These are phyloP conservation scores for Drosophila albomicans DNA, from an alignment of 1,140 invertebrate species.

Conservation along the genomic window DNA sequence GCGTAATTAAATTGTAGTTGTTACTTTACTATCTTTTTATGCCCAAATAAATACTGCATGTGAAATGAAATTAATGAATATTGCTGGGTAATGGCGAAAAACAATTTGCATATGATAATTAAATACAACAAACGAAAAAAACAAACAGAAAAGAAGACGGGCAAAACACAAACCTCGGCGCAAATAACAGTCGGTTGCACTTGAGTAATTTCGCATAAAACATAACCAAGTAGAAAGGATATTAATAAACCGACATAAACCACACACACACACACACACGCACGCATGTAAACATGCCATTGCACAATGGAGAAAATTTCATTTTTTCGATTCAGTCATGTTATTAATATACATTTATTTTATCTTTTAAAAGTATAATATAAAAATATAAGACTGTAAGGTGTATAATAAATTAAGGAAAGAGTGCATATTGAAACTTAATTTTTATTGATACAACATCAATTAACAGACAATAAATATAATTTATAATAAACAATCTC, in stretches of 20 bases:
- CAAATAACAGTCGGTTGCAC: constrained; percentile 80
- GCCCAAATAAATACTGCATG: constrained; percentile 72
- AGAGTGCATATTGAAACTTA: too few relatives aligned
- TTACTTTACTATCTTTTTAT: constrained; percentile 47
- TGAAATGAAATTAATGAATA: constrained; percentile 66
- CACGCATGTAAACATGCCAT: neutral
- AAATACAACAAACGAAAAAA: constrained; percentile 49
- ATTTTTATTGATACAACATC: too few relatives aligned
- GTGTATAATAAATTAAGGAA: too few relatives aligned
- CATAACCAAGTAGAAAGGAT: constrained; percentile 83
- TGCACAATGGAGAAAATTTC: too few relatives aligned
- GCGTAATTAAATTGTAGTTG: neutral
- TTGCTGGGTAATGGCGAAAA: constrained; percentile 18
- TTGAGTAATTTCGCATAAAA: constrained; percentile 84
- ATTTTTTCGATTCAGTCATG: too few relatives aligned
- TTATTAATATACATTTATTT: too few relatives aligned
- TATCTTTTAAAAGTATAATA: too few relatives aligned
- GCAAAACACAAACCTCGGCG: constrained; percentile 47
- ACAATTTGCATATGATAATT: constrained; percentile 78
- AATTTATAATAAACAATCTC: too few relatives aligned
- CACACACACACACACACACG: constrained; percentile 40
- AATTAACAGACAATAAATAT: neutral
- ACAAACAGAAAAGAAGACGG: neutral
- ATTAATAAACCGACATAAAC: constrained; percentile 83
- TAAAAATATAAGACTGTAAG: too few relatives aligned